Conservation (phyloP, 2,888 invertebrate genomes). For the Apodemia hepburni region DNA sequence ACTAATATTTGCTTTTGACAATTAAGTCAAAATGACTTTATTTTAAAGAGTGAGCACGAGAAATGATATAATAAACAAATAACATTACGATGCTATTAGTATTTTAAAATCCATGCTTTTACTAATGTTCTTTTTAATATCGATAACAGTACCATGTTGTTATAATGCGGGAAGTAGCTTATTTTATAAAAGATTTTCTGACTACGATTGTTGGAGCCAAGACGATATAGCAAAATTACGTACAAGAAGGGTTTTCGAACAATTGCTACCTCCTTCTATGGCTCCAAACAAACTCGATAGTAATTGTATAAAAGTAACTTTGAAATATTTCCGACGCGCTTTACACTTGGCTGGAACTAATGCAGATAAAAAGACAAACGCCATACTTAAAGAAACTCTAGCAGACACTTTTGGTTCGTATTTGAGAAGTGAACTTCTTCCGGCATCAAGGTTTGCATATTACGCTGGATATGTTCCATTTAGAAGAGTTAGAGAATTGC, state of each 20-base stretch:
- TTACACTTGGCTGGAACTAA: slow-evolving; percentile 39
- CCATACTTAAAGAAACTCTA: slow-evolving; percentile 51
- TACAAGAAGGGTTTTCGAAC: slow-evolving; percentile 56
- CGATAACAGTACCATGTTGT: slow-evolving; percentile 38
- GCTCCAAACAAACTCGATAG: slow-evolving; percentile 50
- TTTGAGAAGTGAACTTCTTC: slow-evolving; percentile 56
- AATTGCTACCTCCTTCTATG: slow-evolving; percentile 44
- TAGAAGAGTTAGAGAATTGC: slow-evolving; percentile 47
- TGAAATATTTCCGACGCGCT: slow-evolving; percentile 51
- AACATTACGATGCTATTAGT: not conserved
- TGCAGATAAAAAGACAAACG: slow-evolving; percentile 37
- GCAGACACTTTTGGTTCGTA: slow-evolving; percentile 65
- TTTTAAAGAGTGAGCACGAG: not conserved
- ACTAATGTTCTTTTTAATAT: slow-evolving; percentile 46
- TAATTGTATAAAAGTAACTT: slow-evolving; percentile 46
- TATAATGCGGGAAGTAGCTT: slow-evolving; percentile 55
- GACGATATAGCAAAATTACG: slow-evolving; percentile 55
- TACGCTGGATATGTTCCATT: slow-evolving; percentile 68
- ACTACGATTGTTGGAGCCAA: slow-evolving; percentile 53
- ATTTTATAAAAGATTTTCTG: slow-evolving; percentile 44
- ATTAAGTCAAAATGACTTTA: too few relatives aligned
- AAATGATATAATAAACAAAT: not conserved
- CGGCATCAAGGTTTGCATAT: slow-evolving; percentile 58
- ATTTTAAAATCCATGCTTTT: slow-evolving; percentile 52
- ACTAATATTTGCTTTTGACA: too few relatives aligned